Evolutionary conservation across 2,888 invertebrate species (phyloP).

Genomic region (Malthinus seriepunctatus): DNA sequence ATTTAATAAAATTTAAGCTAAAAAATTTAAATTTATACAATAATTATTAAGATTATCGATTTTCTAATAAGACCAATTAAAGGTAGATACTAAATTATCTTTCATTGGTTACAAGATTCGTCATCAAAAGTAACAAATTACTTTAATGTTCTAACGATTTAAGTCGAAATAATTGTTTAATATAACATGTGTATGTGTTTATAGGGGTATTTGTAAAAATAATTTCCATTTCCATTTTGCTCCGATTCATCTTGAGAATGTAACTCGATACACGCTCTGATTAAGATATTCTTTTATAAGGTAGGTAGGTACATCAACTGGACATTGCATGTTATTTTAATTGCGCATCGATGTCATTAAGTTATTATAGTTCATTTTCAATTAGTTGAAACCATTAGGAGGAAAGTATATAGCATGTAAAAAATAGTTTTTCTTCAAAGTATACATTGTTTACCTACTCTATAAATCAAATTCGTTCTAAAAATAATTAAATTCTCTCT

Average conservation of each 20-base stretch:
- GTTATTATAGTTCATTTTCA: neutral
- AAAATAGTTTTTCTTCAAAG: neutral
- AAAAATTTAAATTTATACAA: constrained; percentile 1
- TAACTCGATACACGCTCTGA: constrained; percentile 15
- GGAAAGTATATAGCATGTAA: neutral
- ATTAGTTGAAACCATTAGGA: neutral
- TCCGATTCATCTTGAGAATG: constrained; percentile 18
- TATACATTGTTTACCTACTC: neutral
- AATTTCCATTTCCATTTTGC: constrained; percentile 16
- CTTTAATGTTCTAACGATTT: neutral
- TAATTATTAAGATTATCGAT: neutral
- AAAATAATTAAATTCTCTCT: too few relatives aligned
- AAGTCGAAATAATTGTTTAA: neutral
- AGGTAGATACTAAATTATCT: neutral
- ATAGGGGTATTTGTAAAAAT: constrained; percentile 8
- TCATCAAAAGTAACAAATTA: neutral
- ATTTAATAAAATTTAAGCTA: neutral
- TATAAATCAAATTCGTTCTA: too few relatives aligned
- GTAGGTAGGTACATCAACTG: constrained; percentile 2
- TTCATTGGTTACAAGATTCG: too few relatives aligned
- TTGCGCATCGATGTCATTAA: constrained; percentile 1
- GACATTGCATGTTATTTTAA: constrained; percentile 10
- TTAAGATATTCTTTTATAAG: constrained; percentile 1
- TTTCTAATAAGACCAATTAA: constrained; percentile 1
- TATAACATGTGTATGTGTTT: too few relatives aligned